A percentile compares a stretch with the other conserved stretches of the same genome.
These are phyloP conservation scores for Labroides dimidiatus DNA, from an alignment of 2,797 vertebrate species.

Conservation along the genomic window DNA sequence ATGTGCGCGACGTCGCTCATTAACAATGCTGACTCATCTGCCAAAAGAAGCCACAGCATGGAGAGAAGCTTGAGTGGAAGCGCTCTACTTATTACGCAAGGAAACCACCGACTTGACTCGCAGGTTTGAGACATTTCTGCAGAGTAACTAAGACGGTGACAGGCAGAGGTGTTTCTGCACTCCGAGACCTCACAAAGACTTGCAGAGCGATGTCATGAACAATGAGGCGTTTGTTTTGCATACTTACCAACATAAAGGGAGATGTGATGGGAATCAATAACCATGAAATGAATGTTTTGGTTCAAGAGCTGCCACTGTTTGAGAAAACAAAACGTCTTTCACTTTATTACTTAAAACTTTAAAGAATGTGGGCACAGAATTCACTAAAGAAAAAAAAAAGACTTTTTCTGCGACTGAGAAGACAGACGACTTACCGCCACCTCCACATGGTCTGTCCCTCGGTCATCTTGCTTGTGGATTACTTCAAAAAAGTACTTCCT, in stretches of 20 bases:
- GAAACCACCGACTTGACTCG: conserved; percentile 4
- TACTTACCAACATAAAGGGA: conserved; percentile 94
- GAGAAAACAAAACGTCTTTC: conserved; percentile 37
- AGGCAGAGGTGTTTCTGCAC: neutral
- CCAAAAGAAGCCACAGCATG: conserved; percentile 1
- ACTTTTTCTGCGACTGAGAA: neutral
- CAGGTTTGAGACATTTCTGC: conserved; percentile 7
- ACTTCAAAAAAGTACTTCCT: conserved; percentile 95
- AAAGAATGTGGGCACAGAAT: neutral
- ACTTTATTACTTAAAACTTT: neutral
- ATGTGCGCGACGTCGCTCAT: conserved; percentile 90
- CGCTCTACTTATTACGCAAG: neutral
- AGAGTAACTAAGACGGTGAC: conserved; percentile 2
- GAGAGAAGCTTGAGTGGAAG: neutral
- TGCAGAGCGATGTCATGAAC: neutral
- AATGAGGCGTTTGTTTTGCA: conserved; percentile 1
- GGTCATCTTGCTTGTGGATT: conserved; percentile 91
- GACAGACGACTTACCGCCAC: conserved; percentile 88
- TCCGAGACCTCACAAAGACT: neutral
- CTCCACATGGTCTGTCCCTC: conserved; percentile 93
- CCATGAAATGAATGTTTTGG: conserved; percentile 78
- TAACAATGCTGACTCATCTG: conserved; percentile 88
- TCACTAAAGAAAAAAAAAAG: neutral
- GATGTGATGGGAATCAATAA: conserved; percentile 89
- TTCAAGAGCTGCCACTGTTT: conserved; percentile 89